Evolutionary conservation across 1,140 invertebrate species (phyloP), one percentile per base, ranked within the genome.

Genomic region (Drosophila rhopaloa): DNA sequence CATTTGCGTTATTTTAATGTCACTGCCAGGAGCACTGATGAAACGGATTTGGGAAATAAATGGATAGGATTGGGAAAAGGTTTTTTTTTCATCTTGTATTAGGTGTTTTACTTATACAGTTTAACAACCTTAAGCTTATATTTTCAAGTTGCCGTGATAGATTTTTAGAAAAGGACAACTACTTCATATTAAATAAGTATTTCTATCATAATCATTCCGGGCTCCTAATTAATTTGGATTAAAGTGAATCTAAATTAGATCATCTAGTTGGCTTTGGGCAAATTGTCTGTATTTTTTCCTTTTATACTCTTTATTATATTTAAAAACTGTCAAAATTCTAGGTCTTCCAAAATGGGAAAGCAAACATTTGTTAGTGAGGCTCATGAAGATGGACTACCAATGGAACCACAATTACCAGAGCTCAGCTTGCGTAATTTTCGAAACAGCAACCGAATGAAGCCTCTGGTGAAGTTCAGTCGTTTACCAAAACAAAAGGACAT

Each of bases 331-430:
- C 27, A 2, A 50, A 51, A 51, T 51, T 51, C 4, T 6, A 16
- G 0, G n/a, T 32, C 1, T 50, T 5, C 8, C 4, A 50, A 38
- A 38, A 46, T 47, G 53, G 19, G 46, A 32, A 38, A n/a, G 10
- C 6, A 1, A 46, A 35, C 19, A 4, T 4, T 0, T 14, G 60
- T 47, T 9, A 44, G 32, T 5, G 10, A 19, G 14, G 24, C 6
- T 0, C 38, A 13, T 10, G 13, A 9, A 5, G 51, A 62, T 9
- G 29, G 40, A 5, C n/a, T 76, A 14, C 41, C 57, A 0, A 10
- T 40, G 2, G 79, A 81, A 59, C 61, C 71, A 1, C 29, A n/a
- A 5, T 47, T 79, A 24, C 24, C 47, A 7, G 16, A 54, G 8
- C 1, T 72, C 3, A 41, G 55, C 4, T 11, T 81, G 1, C 1